Evolutionary conservation across 2,797 vertebrate genomes (phyloP), one percentile per base, ranked within the genome.

Genomic region (Loriculus beryllinus): DNA sequence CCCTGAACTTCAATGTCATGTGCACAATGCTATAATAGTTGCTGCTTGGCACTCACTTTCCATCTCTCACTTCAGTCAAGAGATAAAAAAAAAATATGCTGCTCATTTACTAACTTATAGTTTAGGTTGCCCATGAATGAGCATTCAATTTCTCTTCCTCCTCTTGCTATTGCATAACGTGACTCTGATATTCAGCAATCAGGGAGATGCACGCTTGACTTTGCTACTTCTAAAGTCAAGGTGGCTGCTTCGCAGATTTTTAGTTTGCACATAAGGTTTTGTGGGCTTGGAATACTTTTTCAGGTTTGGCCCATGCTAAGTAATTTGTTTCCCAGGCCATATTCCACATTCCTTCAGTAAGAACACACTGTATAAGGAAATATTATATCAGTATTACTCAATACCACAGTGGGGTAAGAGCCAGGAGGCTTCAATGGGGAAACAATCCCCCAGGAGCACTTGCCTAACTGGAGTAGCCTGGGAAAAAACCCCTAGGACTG

Each of bases 1-100:
- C 93, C 92, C 72, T 92, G 91, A 96, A 96, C 79, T 92, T 95
- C 59, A 87, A 13, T 84, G 91, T 89, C 92, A 54, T 72, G 25
- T 60, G 43, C 71, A 92, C 82, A 84, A 13, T 64, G 47, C 35
- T 92, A 14, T 96, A 94, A 92, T 91, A 92, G 77, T 81, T 93
- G 75, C 69, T 82, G 52, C 71, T 88, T 89, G 85, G 64, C 62
- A 81, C 74, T 86, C 35, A 60, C 71, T 92, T 92, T 86, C 87
- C 60, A 86, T 88, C 52, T 94, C 71, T 86, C 84, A 79, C 70
- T 89, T 79, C 80, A 86, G 71, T 76, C 59, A 89, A 84, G 65
- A 78, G 72, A 94, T 37, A 22, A 70, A 89, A 78, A 86, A 71
- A 71, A 86, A 82, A 51, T 37, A 40, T 11, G 20, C 51, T 85